Conservation (phyloP, 2,888 invertebrate genomes). For the Marronus borbonicus region DNA sequence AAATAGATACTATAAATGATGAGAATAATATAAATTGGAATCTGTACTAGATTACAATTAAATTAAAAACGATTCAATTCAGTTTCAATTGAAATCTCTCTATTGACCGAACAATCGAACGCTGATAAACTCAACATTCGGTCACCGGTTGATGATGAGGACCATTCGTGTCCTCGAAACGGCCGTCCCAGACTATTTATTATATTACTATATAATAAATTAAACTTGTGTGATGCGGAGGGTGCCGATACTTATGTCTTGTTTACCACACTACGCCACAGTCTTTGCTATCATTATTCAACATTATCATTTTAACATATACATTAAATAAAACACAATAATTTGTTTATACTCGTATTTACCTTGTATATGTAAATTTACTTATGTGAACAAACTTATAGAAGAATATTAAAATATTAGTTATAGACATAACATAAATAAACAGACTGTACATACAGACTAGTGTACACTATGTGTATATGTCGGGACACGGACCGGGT, state of each 20-base stretch:
- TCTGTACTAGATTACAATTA: too few relatives aligned
- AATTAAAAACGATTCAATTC: background rate
- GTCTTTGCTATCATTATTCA: too few relatives aligned
- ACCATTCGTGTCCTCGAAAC: too few relatives aligned
- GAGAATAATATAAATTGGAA: too few relatives aligned
- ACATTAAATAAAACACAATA: background rate
- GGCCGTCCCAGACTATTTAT: too few relatives aligned
- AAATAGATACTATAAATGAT: too few relatives aligned
- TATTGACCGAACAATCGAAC: background rate
- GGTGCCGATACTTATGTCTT: too few relatives aligned
- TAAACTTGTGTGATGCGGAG: too few relatives aligned
- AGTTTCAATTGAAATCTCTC: background rate
- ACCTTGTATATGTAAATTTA: background rate
- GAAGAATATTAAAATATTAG: background rate
- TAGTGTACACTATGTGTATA: background rate
- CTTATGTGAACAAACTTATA: background rate
- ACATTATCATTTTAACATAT: background rate
- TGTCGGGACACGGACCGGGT: background rate
- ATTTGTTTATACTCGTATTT: background rate
- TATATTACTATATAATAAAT: too few relatives aligned
- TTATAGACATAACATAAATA: background rate
- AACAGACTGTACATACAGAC: constrained; percentile 14
- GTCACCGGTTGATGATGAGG: too few relatives aligned
- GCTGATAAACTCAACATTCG: background rate
- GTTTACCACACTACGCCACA: too few relatives aligned